Conservation (phyloP, 2,888 invertebrate genomes). For the Encarsia formosa region DNA sequence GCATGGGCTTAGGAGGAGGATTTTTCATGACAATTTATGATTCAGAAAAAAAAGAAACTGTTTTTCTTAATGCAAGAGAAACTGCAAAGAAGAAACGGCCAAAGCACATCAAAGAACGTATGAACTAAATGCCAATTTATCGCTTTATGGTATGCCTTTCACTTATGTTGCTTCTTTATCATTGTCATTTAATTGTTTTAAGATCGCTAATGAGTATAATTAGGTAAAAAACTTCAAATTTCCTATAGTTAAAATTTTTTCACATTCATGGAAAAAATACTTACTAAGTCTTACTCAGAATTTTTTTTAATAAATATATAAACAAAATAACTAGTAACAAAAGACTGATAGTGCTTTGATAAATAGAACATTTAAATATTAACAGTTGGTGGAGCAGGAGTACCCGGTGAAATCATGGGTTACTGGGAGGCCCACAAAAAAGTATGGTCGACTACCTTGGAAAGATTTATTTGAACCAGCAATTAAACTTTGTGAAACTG, state of each 20-base stretch:
- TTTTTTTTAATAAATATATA: too few species aligned
- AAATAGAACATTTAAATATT: too few species aligned
- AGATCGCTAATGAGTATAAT: too few species aligned
- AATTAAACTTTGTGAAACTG: conserved; percentile 69
- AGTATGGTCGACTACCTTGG: conserved; percentile 77
- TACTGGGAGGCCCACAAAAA: conserved; percentile 72
- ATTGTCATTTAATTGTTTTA: too few species aligned
- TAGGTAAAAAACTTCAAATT: too few species aligned
- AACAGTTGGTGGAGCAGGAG: too few species aligned
- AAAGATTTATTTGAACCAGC: conserved; percentile 71
- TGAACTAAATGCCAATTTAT: conserved; percentile 48
- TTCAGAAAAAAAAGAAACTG: conserved; percentile 56
- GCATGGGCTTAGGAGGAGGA: conserved; percentile 87
- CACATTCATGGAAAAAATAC: too few species aligned
- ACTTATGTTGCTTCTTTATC: too few species aligned
- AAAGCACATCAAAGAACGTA: conserved; percentile 69
- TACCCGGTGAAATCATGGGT: conserved; percentile 88
- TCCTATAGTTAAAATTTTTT: too few species aligned
- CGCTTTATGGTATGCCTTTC: conserved; percentile 44
- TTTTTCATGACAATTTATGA: conserved; percentile 82
- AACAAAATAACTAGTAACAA: too few species aligned
- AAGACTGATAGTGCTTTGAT: too few species aligned
- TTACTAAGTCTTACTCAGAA: too few species aligned
- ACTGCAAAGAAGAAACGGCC: conserved; percentile 69
- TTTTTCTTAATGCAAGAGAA: conserved; percentile 73